Percentiles rank a stretch among this genome's conserved stretches.
Conservation (phyloP, 2,113 vertebrate genomes). For the Eidolon helvum region DNA sequence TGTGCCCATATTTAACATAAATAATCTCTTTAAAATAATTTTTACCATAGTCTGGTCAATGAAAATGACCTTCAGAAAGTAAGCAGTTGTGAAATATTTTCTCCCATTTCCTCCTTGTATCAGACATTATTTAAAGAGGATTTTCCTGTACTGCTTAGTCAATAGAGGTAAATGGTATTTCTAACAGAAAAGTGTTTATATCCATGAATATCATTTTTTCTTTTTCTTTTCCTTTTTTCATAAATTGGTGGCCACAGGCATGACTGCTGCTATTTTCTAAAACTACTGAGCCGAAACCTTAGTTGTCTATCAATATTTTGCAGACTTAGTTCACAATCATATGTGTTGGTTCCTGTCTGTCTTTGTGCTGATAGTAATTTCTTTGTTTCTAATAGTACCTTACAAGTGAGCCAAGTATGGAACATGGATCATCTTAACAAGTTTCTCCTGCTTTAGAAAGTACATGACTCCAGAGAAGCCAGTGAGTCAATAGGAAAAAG, state of each 20-base stretch:
- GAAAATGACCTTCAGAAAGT: background rate
- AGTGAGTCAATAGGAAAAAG: background rate
- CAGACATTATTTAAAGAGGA: background rate
- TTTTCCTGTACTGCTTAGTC: background rate
- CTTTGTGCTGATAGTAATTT: background rate
- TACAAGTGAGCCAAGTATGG: background rate
- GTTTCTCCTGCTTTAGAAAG: slow-evolving; percentile 36
- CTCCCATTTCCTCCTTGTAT: background rate
- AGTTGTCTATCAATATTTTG: background rate
- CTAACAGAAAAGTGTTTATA: background rate
- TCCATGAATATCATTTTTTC: background rate
- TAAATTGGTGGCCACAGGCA: background rate
- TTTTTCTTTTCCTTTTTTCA: background rate
- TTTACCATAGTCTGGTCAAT: background rate
- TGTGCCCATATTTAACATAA: background rate
- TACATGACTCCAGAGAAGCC: background rate
- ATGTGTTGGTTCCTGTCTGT: background rate
- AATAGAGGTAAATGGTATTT: background rate
- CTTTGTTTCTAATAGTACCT: background rate
- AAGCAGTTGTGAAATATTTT: background rate
- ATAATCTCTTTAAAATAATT: background rate
- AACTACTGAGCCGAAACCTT: background rate
- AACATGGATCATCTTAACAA: slow-evolving; percentile 27
- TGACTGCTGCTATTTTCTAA: background rate
- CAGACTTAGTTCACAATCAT: background rate